Conservation (phyloP, 2,888 invertebrate species). For the Leptura quadrifasciata region DNA sequence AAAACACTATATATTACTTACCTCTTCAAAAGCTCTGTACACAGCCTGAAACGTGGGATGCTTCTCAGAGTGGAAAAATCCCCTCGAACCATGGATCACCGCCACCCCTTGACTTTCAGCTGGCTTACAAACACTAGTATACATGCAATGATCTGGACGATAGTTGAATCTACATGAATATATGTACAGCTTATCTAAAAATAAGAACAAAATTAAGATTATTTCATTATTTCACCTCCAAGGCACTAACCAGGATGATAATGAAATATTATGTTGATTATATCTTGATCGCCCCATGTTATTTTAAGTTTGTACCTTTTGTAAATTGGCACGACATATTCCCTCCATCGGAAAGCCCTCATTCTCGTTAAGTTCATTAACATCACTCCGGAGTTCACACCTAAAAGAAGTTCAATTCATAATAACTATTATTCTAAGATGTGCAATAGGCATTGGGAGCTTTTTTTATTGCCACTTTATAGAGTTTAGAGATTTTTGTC, state of each 20-base stretch:
- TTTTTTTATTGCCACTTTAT: no score
- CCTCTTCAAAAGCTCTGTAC: slow-evolving; percentile 80
- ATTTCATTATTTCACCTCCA: neutral
- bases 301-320: slow-evolving; percentile 89
- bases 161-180: slow-evolving; percentile 93
- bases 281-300: slow-evolving; percentile 98
- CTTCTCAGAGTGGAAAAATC: slow-evolving; percentile 89
- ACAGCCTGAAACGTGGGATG: slow-evolving; percentile 89
- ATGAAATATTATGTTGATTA: slow-evolving; percentile 93
- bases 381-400: slow-evolving; percentile 98
- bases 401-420: no score
- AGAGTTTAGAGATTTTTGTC: no score
- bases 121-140: slow-evolving; percentile 87
- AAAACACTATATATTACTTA: slow-evolving; percentile 63
- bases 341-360: slow-evolving; percentile 89
- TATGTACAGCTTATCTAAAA: slow-evolving; percentile 83
- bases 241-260: slow-evolving; percentile 81
- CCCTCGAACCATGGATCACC: slow-evolving; percentile 91
- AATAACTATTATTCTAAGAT: no score
- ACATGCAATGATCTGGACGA: slow-evolving; percentile 97
- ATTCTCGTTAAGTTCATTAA: slow-evolving; percentile 96
- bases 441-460: no score
- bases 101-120: slow-evolving; percentile 82
- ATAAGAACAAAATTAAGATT: slow-evolving; percentile 35
- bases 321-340: slow-evolving; percentile 89